Conservation (phyloP, 2,888 invertebrate species). For the Apamea epomidion region DNA sequence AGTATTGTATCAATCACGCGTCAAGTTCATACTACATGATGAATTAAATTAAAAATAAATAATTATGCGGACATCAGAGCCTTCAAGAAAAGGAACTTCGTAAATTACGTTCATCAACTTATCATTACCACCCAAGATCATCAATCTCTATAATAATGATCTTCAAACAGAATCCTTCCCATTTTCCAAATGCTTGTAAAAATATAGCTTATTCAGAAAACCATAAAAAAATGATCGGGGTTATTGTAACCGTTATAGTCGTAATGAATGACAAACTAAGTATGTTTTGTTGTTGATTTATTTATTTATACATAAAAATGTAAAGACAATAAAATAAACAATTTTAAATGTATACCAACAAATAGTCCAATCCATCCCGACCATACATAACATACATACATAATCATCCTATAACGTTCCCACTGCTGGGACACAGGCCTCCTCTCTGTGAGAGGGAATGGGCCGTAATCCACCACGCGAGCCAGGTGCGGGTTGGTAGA, state of each 20-base stretch:
- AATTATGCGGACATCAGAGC: slow-evolving; percentile 26
- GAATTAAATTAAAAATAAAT: slow-evolving; percentile 31
- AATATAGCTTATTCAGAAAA: background rate
- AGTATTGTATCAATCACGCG: slow-evolving; percentile 47
- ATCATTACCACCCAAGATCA: slow-evolving; percentile 19
- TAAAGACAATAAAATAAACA: background rate
- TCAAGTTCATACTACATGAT: slow-evolving; percentile 35
- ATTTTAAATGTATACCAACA: background rate
- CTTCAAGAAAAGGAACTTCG: slow-evolving; percentile 19
- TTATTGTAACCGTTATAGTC: background rate
- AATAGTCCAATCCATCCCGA: background rate
- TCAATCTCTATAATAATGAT: background rate
- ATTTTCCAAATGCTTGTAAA: background rate
- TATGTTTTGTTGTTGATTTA: background rate
- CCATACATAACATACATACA: background rate
- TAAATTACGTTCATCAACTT: slow-evolving; percentile 1
- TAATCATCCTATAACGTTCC: too few species aligned
- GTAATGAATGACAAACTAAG: background rate
- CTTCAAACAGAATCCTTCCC: background rate
- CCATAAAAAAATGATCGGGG: background rate
- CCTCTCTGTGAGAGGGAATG: too few species aligned
- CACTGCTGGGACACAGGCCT: too few species aligned
- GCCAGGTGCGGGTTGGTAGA: too few species aligned
- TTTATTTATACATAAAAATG: background rate
- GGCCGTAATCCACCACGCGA: too few species aligned